Evolutionary conservation across 2,888 invertebrate genomes (phyloP).

Genomic region (Ischnus inquisitorius): DNA sequence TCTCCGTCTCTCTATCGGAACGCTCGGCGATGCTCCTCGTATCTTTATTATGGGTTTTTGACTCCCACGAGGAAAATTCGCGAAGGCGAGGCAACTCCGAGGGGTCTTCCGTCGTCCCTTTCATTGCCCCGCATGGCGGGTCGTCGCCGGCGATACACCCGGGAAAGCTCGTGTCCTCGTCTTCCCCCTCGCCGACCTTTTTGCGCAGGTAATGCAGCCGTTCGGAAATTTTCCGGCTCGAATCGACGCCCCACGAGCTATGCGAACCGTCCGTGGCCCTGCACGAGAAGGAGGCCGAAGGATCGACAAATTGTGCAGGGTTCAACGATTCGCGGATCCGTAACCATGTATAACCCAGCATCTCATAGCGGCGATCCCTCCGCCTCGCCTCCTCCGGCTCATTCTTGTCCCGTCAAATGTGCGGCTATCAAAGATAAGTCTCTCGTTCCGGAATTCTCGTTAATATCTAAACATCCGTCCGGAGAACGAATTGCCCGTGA

Average conservation of each 20-base stretch:
- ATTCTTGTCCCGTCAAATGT: too few species aligned
- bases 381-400: too few species aligned
- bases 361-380: too few species aligned
- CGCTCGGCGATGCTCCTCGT: neutral
- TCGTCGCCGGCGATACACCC: neutral
- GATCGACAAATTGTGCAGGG: too few species aligned
- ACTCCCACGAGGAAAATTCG: conserved; percentile 37
- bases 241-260: neutral
- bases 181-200: neutral
- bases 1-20: neutral
- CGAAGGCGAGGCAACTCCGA: conserved; percentile 21
- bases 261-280: too few species aligned
- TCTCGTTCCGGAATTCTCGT: too few species aligned
- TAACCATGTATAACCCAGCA: too few species aligned
- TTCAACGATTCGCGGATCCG: too few species aligned
- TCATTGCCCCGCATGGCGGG: neutral
- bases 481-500: too few species aligned
- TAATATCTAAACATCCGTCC: too few species aligned
- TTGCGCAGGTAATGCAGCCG: conserved; percentile 18
- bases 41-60: conserved; percentile 32
- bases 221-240: conserved; percentile 22
- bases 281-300: too few species aligned
- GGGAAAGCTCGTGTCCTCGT: conserved; percentile 19
- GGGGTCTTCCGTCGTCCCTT: conserved; percentile 4
- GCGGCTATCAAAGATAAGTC: too few species aligned